Conservation (phyloP, 2,888 invertebrate species). For the Lithophane ornitopus region DNA sequence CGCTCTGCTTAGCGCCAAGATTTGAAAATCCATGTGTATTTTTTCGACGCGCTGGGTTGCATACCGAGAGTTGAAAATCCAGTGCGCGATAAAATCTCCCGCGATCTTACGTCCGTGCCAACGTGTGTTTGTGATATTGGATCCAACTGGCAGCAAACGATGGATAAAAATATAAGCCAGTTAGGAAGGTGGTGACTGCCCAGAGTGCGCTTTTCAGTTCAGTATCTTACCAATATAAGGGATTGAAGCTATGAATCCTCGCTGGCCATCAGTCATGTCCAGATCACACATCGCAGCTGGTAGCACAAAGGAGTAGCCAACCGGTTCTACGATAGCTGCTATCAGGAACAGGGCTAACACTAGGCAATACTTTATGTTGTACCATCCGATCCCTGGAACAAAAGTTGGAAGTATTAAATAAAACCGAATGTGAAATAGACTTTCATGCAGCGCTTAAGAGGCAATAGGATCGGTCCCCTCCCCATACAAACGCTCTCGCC, state of each 20-base stretch:
- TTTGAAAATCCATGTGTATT: too few species aligned
- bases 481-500: too few species aligned
- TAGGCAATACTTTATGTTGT: conserved; percentile 82
- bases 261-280: conserved; percentile 86
- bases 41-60: too few species aligned
- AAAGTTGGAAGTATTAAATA: not conserved
- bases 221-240: conserved; percentile 91
- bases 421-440: not conserved
- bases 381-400: conserved; percentile 82
- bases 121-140: not conserved
- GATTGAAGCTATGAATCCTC: conserved; percentile 91
- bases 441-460: not conserved
- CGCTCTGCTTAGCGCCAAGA: too few species aligned
- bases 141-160: not conserved
- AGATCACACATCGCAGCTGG: conserved; percentile 92
- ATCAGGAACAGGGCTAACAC: conserved; percentile 86
- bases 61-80: too few species aligned
- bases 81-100: too few species aligned
- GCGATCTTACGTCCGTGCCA: too few species aligned
- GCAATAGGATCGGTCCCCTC: too few species aligned
- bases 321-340: conserved; percentile 91
- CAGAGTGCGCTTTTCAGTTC: not conserved
- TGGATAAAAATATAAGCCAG: not conserved
- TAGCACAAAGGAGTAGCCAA: conserved; percentile 91
- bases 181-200: not conserved